Base-by-base conservation (phyloP, 1,140 invertebrate species). In the Ladona fulva region DNA sequence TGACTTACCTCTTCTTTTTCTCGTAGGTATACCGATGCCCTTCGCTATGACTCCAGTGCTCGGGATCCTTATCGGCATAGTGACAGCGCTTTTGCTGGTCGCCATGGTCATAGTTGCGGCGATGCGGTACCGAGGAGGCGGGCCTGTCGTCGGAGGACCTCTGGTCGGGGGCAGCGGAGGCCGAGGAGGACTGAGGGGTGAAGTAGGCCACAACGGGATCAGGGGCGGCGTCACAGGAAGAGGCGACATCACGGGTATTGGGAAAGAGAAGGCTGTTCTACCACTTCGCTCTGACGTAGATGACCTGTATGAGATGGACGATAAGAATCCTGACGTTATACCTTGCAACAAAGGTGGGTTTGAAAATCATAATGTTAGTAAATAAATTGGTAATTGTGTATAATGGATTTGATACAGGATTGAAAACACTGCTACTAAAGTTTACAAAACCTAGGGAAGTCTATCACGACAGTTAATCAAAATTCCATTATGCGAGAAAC, bases 291-390 rank as follows among this genome's bases (percentile, higher is more conserved):
- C 86, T 79, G 90, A 91, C 80, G 90, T 89, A 8, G 90, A 91
- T 80, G 90, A 91, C 83, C 86, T 91, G 79, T 91, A 91, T 82
- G 89, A 90, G 78, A 87, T 87, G 74, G 93, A 95, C 81, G 93
- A 95, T 82, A 90, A 93, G 80, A 95, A 95, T 86, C 93, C 93
- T 1, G 93, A 95, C 84, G 90, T 95, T 75, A 92, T 95, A 78
- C 94, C 94, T 8, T 90, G 92, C 82, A 94, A 93, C 85, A 94
- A 94, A 92, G 93, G 94, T 95, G 87, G 87, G 85, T 66, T 1
- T 22, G 52, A 66, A 66, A 11, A n/a, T n/a, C n/a, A n/a, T n/a
- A n/a, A n/a, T n/a, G n/a, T n/a, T n/a, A n/a, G n/a, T n/a, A n/a
- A n/a, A n/a, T n/a, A n/a, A n/a, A n/a, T n/a, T 11, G 44, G 44